Conservation (phyloP, 2,888 invertebrate genomes). For the Oasisia sp. region DNA sequence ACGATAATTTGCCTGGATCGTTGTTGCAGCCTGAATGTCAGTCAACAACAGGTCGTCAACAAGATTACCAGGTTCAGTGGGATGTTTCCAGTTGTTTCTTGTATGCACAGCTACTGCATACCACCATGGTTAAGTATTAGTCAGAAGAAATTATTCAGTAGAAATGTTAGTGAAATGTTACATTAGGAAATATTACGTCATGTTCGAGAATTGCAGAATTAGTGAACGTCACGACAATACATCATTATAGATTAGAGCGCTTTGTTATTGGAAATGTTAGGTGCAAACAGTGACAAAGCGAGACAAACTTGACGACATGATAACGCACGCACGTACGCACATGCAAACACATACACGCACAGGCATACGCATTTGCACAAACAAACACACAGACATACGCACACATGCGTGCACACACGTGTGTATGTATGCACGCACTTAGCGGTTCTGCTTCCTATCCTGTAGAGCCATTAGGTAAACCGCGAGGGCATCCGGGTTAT, state of each 20-base stretch:
- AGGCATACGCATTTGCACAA: too few relatives aligned
- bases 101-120: not conserved
- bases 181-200: too few relatives aligned
- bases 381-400: too few relatives aligned
- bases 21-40: conserved; percentile 7
- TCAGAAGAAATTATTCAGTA: not conserved
- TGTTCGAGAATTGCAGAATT: too few relatives aligned
- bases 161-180: not conserved
- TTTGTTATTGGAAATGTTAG: not conserved
- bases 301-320: not conserved
- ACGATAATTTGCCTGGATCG: not conserved
- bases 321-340: not conserved
- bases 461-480: too few relatives aligned
- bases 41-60: not conserved
- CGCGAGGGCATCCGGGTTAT: too few relatives aligned
- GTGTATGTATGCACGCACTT: too few relatives aligned
- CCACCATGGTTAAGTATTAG: not conserved
- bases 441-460: too few relatives aligned
- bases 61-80: not conserved
- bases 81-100: not conserved
- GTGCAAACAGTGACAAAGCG: not conserved
- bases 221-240: not conserved
- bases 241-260: not conserved
- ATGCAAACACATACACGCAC: too few relatives aligned
- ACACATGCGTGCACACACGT: too few relatives aligned